Percentiles rank a stretch among this genome's conserved stretches.
Conservation (phyloP, 1,140 invertebrate species). For the Colletes gigas region DNA sequence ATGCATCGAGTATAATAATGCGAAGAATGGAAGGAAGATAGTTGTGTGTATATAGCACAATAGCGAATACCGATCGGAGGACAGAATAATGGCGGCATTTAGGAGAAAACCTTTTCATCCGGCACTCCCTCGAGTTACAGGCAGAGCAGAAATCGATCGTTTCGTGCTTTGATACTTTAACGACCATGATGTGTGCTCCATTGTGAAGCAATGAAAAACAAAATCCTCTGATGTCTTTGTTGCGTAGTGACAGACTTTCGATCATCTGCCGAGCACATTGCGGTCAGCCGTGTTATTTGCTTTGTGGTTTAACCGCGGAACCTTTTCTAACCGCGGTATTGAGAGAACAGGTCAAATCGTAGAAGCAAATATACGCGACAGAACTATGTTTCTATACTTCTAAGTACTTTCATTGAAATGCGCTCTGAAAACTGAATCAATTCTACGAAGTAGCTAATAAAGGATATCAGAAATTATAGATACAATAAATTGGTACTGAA, state of each 20-base stretch:
- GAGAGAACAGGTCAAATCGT: constrained; percentile 3
- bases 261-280: constrained; percentile 35
- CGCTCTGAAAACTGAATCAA: not conserved
- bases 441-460: not conserved
- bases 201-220: constrained; percentile 42
- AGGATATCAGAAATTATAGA: not conserved
- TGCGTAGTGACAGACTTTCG: constrained; percentile 22
- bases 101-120: constrained; percentile 62
- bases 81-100: constrained; percentile 58
- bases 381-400: not conserved
- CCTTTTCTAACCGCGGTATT: constrained; percentile 10
- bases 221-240: constrained; percentile 18
- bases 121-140: constrained; percentile 55
- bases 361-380: constrained; percentile 3
- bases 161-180: constrained; percentile 29
- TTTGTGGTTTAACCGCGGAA: constrained; percentile 22
- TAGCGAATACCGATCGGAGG: constrained; percentile 26
- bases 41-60: constrained; percentile 21
- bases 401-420: not conserved
- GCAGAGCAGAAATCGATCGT: constrained; percentile 30
- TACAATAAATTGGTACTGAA: not conserved
- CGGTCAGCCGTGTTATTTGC: constrained; percentile 18
- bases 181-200: not conserved
- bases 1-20: not conserved
- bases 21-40: not conserved